Base-by-base conservation (phyloP, 2,888 invertebrate genomes). In the Tachina lurida region DNA sequence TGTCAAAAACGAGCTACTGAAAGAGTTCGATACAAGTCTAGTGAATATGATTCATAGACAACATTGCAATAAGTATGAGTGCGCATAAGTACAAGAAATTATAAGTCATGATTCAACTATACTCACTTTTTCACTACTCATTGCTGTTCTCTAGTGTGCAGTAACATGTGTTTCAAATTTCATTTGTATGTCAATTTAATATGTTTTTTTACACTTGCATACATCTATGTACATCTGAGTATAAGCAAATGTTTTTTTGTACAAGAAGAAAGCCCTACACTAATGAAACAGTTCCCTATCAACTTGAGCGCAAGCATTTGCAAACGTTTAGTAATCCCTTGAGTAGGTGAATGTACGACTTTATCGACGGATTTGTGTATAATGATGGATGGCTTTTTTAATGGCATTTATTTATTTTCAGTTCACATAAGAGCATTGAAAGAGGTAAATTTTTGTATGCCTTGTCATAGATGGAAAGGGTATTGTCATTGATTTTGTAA, bases 341-440 rank as follows among this genome's bases (percentile, higher is more conserved):
- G 31, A 63, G 67, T 62, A 71, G 13, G 52, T 73, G 47, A 17
- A 39, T 13, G 49, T 31, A 54, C 13, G 39, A n/a, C 17, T n/a
- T 31, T 82, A 63, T 62, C 63, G 22, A 71, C 43, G 47, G 71
- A 77, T 77, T 71, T 71, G 47, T 77, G 7, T 31, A 31, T 31
- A 75, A 60, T 77, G 71, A 83, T 77, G 43, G 52, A 83, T 65
- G 70, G 70, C n/a, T 62, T 58, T 82, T 82, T 76, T 76, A 76
- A 76, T 60, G 43, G 58, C 4, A 43, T 47, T 65, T 58, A 58
- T 49, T 82, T 71, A 17, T 17, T 56, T 13, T 15, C 19, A 45
- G 47, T 17, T 65, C 22, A 45, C 41, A 67, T n/a, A n/a, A n/a
- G n/a, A n/a, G n/a, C n/a, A 49, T 49, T 31, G 1, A 31, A 56